phyloP scores from a whole-genome alignment of 2,888 invertebrate species.

The Archips xylosteana region DNA sequence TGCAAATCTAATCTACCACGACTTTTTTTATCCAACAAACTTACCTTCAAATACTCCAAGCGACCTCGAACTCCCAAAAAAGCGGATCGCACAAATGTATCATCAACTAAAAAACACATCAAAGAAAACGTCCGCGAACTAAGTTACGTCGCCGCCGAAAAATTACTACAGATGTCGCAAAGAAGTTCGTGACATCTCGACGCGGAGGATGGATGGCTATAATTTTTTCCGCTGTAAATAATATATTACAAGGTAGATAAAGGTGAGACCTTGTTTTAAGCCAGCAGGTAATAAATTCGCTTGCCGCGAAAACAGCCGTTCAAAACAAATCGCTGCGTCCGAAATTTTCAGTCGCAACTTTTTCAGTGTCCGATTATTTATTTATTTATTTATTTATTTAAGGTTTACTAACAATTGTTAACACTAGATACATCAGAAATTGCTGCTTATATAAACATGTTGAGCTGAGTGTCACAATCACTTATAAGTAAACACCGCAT shows the following conservation, averaged over 20 bases:
- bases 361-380: constrained; percentile 66
- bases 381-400: no score
- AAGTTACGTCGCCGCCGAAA: constrained; percentile 14
- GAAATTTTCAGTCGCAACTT: constrained; percentile 64
- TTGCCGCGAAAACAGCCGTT: constrained; percentile 41
- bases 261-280: constrained; percentile 38
- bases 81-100: constrained; percentile 3
- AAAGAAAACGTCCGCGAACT: constrained; percentile 16
- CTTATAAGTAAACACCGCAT: no score
- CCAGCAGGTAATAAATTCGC: constrained; percentile 43
- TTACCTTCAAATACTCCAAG: no score
- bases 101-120: constrained; percentile 8
- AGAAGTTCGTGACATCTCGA: constrained; percentile 41
- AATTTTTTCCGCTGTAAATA: constrained; percentile 41
- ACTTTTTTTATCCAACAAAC: no score
- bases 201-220: constrained; percentile 36
- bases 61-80: background rate
- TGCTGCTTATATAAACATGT: no score
- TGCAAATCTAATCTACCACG: no score
- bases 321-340: constrained; percentile 64
- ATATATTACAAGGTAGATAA: constrained; percentile 39
- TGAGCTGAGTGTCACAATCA: no score
- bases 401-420: no score
- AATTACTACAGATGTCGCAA: constrained; percentile 35
- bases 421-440: no score